Evolutionary conservation across 2,888 invertebrate species (phyloP).

Genomic region (Clitarchus hookeri): DNA sequence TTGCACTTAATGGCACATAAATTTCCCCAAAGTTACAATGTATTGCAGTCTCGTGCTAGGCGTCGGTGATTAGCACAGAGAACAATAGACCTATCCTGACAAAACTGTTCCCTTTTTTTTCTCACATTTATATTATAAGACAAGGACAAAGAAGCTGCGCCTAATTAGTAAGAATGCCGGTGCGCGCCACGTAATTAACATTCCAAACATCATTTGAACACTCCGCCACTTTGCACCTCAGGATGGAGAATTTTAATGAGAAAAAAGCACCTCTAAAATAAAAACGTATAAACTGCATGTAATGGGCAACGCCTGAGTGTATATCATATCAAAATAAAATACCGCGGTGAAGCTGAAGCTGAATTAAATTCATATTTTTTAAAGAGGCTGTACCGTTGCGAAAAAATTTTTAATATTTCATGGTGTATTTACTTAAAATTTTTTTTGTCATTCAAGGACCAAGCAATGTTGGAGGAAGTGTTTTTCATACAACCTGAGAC

Average conservation of each 20-base stretch:
- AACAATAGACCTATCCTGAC: not conserved
- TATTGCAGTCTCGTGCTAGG: not conserved
- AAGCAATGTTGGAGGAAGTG: too few species aligned
- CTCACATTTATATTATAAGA: not conserved
- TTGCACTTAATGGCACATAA: not conserved
- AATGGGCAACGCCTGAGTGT: not conserved
- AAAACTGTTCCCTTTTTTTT: not conserved
- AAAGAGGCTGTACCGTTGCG: not conserved
- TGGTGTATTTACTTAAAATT: not conserved
- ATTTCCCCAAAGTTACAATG: not conserved
- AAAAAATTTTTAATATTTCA: not conserved
- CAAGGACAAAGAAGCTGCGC: not conserved
- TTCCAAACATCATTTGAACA: not conserved
- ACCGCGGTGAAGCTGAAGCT: not conserved
- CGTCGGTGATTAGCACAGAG: not conserved
- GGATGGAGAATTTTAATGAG: not conserved
- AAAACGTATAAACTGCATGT: not conserved
- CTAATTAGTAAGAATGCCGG: not conserved
- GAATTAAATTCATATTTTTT: not conserved
- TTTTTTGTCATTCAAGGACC: not conserved
- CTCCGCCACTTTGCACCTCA: not conserved
- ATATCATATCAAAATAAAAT: not conserved
- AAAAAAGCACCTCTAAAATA: not conserved
- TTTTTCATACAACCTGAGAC: too few species aligned
- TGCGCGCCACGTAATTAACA: slow-evolving; percentile 7